Conservation (phyloP, 2,888 invertebrate genomes). For the Acheta domesticus region DNA sequence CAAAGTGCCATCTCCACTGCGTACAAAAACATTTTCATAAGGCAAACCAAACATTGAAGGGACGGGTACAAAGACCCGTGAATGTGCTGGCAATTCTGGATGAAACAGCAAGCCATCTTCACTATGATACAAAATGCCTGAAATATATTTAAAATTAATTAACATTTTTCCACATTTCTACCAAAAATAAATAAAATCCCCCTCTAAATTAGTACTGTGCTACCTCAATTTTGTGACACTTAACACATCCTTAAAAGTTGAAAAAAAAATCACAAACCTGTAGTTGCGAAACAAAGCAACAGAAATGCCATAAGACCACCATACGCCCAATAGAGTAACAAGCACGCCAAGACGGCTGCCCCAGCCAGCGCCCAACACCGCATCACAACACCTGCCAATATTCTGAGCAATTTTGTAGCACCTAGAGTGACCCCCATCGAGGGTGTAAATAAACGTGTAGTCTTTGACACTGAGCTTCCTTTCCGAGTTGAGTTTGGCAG, state of each 20-base stretch:
- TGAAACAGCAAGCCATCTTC: conserved; percentile 85
- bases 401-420: conserved; percentile 30
- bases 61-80: conserved; percentile 80
- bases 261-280: conserved; percentile 57
- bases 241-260: no score
- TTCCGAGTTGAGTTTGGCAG: neutral
- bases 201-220: no score
- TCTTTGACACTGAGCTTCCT: neutral
- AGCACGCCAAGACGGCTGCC: conserved; percentile 67
- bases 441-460: neutral
- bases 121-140: conserved; percentile 78
- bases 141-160: conserved; percentile 39
- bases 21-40: conserved; percentile 76
- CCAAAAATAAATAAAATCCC: neutral
- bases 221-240: no score
- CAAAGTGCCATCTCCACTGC: conserved; percentile 70
- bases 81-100: conserved; percentile 85
- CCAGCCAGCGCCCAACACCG: conserved; percentile 77
- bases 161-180: neutral
- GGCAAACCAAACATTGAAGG: conserved; percentile 83
- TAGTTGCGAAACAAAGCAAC: conserved; percentile 64
- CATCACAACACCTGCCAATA: conserved; percentile 46
- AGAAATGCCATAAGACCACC: conserved; percentile 71
- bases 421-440: conserved; percentile 29
- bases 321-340: conserved; percentile 78